Percentiles rank a stretch among this genome's conserved stretches.
phyloP scores from a whole-genome alignment of 1,140 invertebrate genomes.

The Yoshiicerus persimilis region DNA sequence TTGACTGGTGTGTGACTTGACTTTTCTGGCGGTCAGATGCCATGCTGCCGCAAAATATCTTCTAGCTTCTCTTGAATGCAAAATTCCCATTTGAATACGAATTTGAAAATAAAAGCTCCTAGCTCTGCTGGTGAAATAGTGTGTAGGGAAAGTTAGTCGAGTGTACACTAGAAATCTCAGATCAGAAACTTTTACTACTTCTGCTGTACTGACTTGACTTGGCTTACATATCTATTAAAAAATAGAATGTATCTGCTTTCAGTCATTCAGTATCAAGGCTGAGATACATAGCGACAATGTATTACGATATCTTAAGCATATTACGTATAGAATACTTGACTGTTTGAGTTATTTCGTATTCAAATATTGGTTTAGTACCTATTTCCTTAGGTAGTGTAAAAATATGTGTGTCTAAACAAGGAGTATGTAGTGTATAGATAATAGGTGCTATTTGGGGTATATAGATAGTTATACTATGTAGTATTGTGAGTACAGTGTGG shows the following conservation, averaged over 20 bases:
- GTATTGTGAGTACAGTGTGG: background rate
- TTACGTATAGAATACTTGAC: background rate
- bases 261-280: background rate
- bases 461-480: too few relatives aligned
- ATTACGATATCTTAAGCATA: background rate
- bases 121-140: background rate
- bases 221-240: background rate
- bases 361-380: background rate
- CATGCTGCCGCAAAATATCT: background rate
- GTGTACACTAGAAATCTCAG: background rate
- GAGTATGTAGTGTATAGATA: too few relatives aligned
- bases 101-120: background rate
- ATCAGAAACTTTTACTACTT: background rate
- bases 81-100: background rate
- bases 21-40: background rate
- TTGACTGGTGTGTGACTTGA: background rate
- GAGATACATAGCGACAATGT: background rate
- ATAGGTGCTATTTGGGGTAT: too few relatives aligned
- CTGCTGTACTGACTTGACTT: background rate
- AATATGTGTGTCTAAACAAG: background rate
- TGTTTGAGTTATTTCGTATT: background rate
- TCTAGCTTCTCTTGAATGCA: background rate
- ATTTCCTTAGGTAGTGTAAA: background rate
- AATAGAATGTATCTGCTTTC: background rate
- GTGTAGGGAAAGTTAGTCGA: background rate